A percentile compares a stretch with the other conserved stretches of the same genome.
These are phyloP conservation scores for Caerostris extrusa DNA, from an alignment of 1,140 invertebrate genomes.

Conservation along the genomic window DNA sequence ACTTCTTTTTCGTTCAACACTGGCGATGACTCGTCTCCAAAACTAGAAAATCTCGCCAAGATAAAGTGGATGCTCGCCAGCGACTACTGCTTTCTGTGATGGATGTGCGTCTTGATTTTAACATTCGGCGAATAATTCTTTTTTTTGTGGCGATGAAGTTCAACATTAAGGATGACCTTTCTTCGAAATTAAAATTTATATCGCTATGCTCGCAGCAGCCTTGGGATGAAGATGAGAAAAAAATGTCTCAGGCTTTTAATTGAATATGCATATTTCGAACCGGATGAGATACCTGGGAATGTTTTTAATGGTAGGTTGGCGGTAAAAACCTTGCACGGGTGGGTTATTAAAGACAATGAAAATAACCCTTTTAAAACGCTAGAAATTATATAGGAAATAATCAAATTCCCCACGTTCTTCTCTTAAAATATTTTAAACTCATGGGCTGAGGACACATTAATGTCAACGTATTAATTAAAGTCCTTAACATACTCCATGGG, in stretches of 20 bases:
- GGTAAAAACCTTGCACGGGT: not conserved
- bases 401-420: conserved; percentile 4
- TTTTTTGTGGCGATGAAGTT: not conserved
- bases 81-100: too few relatives aligned
- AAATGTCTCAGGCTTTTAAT: conserved; percentile 17
- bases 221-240: conserved; percentile 11
- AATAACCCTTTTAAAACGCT: not conserved
- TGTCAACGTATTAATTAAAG: conserved; percentile 1
- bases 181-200: conserved; percentile 41
- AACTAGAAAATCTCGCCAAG: too few relatives aligned
- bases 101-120: not conserved
- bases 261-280: conserved; percentile 44
- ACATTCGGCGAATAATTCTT: conserved; percentile 28
- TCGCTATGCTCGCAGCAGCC: not conserved
- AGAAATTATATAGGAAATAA: conserved; percentile 48
- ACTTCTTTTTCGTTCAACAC: too few relatives aligned
- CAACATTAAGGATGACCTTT: not conserved
- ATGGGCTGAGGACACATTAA: not conserved
- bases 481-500: not conserved
- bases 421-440: not conserved
- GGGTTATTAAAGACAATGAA: conserved; percentile 31
- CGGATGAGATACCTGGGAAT: not conserved
- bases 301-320: not conserved
- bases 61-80: too few relatives aligned
- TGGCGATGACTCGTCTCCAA: too few relatives aligned